Evolutionary conservation across 2,888 invertebrate genomes (phyloP), one percentile per base, ranked within the genome.

Genomic region (Rhorus exstirpatorius): DNA sequence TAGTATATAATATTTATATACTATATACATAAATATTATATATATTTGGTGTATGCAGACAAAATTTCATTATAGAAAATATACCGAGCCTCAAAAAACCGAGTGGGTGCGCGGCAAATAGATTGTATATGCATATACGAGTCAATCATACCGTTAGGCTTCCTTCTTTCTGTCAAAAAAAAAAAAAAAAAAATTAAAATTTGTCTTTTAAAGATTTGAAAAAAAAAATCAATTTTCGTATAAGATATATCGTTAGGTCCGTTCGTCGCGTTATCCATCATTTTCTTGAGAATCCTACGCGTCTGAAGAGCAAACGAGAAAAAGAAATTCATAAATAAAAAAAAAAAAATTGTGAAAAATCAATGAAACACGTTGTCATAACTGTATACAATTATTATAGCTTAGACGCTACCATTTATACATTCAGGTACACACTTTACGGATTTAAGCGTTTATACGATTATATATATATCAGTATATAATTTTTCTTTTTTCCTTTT

Each of bases 351-450:
- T 21, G 2, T 58, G 58, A 61, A 79, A 67, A 55, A 79, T 72
- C n/a, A n/a, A n/a, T n/a, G n/a, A n/a, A n/a, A n/a, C n/a, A n/a
- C n/a, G n/a, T n/a, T 24, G 49, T 41, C 70, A 63, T 61, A 81
- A 41, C 63, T 72, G 61, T 81, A 60, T 79, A 81, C 41, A 77
- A 72, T 60, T 70, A 63, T 51, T 78, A 26, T 82, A 53, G 74
- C 82, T 79, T 79, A 78, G 49, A 75, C 49, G 53, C 74, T 84
- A 84, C 83, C 83, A 81, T 83, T 84, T 85, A 85, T 82, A 85
- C 85, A 85, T 85, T 85, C 85, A 85, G 85, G 85, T 85, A 85
- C 85, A 85, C 83, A 84, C 77, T 81, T 83, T 85, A 85, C 84
- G 83, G 71, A 83, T 84, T 78, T 75, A 84, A 83, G 82, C 82